These are phyloP conservation scores for Monodelphis domestica DNA, from an alignment of 2,797 vertebrate species.

Conservation along the genomic window DNA sequence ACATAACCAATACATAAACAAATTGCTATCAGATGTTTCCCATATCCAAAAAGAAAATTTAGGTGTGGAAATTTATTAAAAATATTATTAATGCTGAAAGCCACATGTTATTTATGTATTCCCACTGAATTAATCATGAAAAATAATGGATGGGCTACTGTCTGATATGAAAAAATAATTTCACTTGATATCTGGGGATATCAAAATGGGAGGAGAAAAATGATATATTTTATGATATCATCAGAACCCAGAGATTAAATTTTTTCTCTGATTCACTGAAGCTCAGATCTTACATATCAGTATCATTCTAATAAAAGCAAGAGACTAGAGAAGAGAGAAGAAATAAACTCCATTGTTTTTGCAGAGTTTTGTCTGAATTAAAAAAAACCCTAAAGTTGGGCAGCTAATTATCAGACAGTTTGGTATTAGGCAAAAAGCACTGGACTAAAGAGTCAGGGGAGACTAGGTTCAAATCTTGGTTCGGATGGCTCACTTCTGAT, in stretches of 20 bases:
- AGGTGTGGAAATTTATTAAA: neutral
- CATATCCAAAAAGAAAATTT: slow-evolving; percentile 8
- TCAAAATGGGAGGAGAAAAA: neutral
- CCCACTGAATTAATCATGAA: slow-evolving; percentile 50
- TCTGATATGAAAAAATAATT: slow-evolving; percentile 34
- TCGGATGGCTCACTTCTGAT: neutral
- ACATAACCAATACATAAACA: slow-evolving; percentile 30
- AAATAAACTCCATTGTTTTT: neutral
- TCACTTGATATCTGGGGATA: slow-evolving; percentile 51
- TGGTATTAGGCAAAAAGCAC: neutral
- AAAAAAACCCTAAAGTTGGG: neutral
- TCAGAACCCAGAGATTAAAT: slow-evolving; percentile 49
- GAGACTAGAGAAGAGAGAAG: neutral
- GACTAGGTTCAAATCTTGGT: neutral
- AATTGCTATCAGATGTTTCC: neutral
- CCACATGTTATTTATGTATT: slow-evolving; percentile 35
- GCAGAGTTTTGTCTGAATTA: slow-evolving; percentile 38
- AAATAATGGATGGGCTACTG: slow-evolving; percentile 33
- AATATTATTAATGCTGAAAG: slow-evolving; percentile 42
- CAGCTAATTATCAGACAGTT: neutral
- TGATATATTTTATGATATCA: slow-evolving; percentile 22
- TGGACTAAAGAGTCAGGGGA: neutral
- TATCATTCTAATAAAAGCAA: slow-evolving; percentile 8
- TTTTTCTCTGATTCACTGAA: slow-evolving; percentile 13
- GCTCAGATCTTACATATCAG: slow-evolving; percentile 31